Evolutionary conservation across 2,797 vertebrate genomes (phyloP).

Genomic region (Periophthalmus magnuspinnatus): DNA sequence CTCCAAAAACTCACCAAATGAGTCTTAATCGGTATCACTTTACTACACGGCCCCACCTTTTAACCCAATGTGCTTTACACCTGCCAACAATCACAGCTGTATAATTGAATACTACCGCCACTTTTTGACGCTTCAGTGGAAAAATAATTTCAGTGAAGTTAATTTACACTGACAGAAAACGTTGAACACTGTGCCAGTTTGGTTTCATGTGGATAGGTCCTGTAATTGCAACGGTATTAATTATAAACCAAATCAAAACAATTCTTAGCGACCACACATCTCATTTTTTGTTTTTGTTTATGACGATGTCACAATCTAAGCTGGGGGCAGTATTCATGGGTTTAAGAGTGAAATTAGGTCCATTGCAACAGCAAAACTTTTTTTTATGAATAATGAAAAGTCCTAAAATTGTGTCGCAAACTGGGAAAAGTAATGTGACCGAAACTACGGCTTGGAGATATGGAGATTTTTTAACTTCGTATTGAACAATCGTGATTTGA

Average conservation of each 20-base stretch:
- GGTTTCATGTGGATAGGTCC: background rate
- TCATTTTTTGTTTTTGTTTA: too few relatives aligned
- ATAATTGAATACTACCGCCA: background rate
- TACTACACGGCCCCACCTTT: background rate
- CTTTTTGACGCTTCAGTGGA: background rate
- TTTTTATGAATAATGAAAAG: too few relatives aligned
- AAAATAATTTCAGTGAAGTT: background rate
- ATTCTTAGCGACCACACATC: too few relatives aligned
- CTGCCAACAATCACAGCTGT: background rate
- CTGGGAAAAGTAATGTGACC: too few relatives aligned
- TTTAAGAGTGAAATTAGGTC: background rate
- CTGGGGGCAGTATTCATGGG: background rate
- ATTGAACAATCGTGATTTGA: too few relatives aligned
- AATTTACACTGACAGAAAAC: background rate
- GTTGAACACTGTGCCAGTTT: background rate
- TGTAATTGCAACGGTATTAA: background rate
- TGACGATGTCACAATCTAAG: background rate
- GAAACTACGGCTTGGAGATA: too few relatives aligned
- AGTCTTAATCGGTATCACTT: background rate
- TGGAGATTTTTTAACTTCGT: too few relatives aligned
- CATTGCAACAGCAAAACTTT: too few relatives aligned
- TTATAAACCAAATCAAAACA: background rate
- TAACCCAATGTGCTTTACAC: background rate
- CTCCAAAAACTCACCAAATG: background rate
- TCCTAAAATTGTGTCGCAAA: too few relatives aligned